These are phyloP conservation scores for Diarsia dahlii DNA, from an alignment of 2,888 invertebrate species.

Conservation along the genomic window DNA sequence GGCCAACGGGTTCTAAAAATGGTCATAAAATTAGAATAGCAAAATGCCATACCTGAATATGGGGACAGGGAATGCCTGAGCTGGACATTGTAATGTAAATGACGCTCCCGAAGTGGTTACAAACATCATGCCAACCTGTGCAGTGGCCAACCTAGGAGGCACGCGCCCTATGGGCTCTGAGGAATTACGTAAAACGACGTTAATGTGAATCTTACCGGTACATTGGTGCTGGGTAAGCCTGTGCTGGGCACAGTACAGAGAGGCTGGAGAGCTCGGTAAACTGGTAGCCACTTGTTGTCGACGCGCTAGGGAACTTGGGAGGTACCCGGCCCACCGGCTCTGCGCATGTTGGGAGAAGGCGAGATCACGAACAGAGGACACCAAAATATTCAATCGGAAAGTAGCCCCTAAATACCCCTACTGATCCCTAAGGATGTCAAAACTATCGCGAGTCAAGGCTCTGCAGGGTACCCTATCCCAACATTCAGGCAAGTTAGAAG, in stretches of 20 bases:
- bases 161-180: slow-evolving; percentile 87
- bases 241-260: slow-evolving; percentile 93
- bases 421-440: slow-evolving; percentile 65
- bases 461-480: slow-evolving; percentile 99
- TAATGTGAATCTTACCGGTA: slow-evolving; percentile 92
- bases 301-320: slow-evolving; percentile 91
- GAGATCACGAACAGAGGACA: slow-evolving; percentile 80
- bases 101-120: slow-evolving; percentile 86
- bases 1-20: slow-evolving; percentile 84
- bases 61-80: slow-evolving; percentile 92
- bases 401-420: slow-evolving; percentile 75
- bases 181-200: slow-evolving; percentile 79
- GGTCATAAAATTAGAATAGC: slow-evolving; percentile 69
- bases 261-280: slow-evolving; percentile 88
- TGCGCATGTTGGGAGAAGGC: slow-evolving; percentile 91
- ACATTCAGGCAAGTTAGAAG: slow-evolving; percentile 96
- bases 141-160: slow-evolving; percentile 84
- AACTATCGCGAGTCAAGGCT: slow-evolving; percentile 85
- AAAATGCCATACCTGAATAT: slow-evolving; percentile 84
- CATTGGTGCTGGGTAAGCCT: slow-evolving; percentile 93
- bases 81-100: slow-evolving; percentile 93
- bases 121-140: slow-evolving; percentile 91
- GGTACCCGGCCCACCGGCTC: slow-evolving; percentile 93
- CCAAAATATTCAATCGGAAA: slow-evolving; percentile 61
- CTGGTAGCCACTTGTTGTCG: slow-evolving; percentile 92